A percentile compares a stretch with the other conserved stretches of the same genome.
phyloP scores from a whole-genome alignment of 2,113 vertebrate genomes.

The Solea senegalensis region DNA sequence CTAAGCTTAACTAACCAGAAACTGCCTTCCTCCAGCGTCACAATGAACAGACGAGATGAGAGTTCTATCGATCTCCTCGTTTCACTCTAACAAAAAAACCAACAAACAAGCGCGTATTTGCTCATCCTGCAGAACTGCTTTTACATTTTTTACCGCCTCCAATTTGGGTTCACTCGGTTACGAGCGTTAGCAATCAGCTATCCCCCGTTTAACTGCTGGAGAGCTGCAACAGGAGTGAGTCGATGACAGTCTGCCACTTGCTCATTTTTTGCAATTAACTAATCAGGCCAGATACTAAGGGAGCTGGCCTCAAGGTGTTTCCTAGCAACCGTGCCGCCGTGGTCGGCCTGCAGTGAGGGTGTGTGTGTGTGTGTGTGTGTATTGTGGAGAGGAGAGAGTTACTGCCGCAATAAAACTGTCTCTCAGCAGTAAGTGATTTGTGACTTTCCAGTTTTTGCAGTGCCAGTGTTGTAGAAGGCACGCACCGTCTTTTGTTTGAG shows the following conservation, averaged over 20 bases:
- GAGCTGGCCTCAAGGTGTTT: conserved; percentile 80
- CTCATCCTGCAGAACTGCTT: not conserved
- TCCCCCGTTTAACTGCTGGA: conserved; percentile 7
- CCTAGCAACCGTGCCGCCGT: conserved; percentile 79
- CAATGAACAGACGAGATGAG: no score
- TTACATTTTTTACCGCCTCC: not conserved
- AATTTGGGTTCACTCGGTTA: not conserved
- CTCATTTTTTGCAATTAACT: conserved; percentile 82
- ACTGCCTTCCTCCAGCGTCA: no score
- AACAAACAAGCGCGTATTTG: not conserved
- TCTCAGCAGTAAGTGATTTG: conserved; percentile 75
- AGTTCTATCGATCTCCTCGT: not conserved
- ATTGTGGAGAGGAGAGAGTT: conserved; percentile 65
- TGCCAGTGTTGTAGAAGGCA: conserved; percentile 56
- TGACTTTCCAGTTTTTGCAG: conserved; percentile 63
- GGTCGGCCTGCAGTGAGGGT: conserved; percentile 63
- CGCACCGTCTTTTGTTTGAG: conserved; percentile 64
- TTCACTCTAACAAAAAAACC: not conserved
- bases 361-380: conserved; percentile 52
- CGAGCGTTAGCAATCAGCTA: not conserved
- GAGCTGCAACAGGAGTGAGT: conserved; percentile 40
- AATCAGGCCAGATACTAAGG: conserved; percentile 80
- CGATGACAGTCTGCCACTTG: conserved; percentile 56
- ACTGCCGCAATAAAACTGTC: conserved; percentile 79
- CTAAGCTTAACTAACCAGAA: not conserved